These are phyloP conservation scores for Drosophila baimaii DNA, from an alignment of 1,140 invertebrate genomes.

Conservation along the genomic window DNA sequence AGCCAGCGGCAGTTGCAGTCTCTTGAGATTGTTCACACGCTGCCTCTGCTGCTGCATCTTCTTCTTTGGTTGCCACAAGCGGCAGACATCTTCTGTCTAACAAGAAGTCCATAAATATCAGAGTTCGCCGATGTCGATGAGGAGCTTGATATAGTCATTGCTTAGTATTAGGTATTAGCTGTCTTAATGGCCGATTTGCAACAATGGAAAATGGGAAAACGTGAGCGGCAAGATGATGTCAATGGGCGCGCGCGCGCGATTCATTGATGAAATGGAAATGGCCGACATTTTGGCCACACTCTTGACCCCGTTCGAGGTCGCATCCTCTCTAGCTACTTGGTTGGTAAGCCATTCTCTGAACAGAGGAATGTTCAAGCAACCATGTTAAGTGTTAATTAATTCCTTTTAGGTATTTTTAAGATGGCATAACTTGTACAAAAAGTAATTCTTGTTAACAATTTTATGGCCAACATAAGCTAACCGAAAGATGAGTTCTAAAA, in stretches of 20 bases:
- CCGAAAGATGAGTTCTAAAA: not conserved
- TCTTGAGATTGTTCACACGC: constrained; percentile 64
- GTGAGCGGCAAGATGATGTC: constrained; percentile 41
- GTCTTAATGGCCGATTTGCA: constrained; percentile 46
- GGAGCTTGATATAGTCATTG: constrained; percentile 31
- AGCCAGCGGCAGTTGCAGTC: constrained; percentile 1
- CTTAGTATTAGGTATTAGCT: constrained; percentile 16
- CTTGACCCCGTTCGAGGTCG: constrained; percentile 42
- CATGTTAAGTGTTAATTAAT: not conserved
- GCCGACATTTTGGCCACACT: constrained; percentile 41
- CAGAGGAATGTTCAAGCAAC: too few species aligned
- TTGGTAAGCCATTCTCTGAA: constrained; percentile 1
- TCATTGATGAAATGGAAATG: constrained; percentile 49
- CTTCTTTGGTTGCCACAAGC: constrained; percentile 8
- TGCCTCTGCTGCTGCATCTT: constrained; percentile 52
- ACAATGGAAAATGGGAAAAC: constrained; percentile 56
- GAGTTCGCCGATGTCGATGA: constrained; percentile 59
- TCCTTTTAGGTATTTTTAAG: not conserved
- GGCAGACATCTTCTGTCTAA: constrained; percentile 52
- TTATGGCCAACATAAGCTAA: not conserved
- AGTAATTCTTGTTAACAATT: not conserved
- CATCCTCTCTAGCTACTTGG: constrained; percentile 6
- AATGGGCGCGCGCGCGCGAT: constrained; percentile 31
- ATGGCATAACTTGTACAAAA: constrained; percentile 3
- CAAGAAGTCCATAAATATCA: constrained; percentile 71